Evolutionary conservation across 1,140 invertebrate species (phyloP).

Genomic region (Lasaia peninsularis): DNA sequence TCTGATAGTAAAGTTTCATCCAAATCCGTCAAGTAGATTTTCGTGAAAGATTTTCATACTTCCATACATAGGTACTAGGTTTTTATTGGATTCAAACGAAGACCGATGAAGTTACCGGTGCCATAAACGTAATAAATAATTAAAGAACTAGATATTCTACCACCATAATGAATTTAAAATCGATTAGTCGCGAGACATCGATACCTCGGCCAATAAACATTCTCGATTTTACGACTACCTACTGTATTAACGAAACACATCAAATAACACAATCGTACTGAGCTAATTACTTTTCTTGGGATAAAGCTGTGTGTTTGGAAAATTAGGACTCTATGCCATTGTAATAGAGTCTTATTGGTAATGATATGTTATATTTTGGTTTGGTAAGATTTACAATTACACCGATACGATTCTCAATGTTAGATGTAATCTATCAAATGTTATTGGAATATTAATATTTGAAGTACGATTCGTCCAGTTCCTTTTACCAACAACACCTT

Average conservation of each 20-base stretch:
- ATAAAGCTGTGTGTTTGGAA: neutral
- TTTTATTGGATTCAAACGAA: neutral
- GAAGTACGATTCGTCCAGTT: too few relatives aligned
- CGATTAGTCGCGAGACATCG: slow-evolving; percentile 29
- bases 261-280: slow-evolving; percentile 21
- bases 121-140: slow-evolving; percentile 6
- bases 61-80: neutral
- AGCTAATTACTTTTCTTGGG: slow-evolving; percentile 30
- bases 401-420: slow-evolving; percentile 14
- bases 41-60: too few relatives aligned
- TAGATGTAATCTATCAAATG: too few relatives aligned
- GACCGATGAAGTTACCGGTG: neutral
- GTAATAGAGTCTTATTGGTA: neutral
- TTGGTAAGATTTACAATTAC: slow-evolving; percentile 7
- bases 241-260: slow-evolving; percentile 30
- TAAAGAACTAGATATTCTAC: slow-evolving; percentile 2
- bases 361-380: neutral
- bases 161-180: slow-evolving; percentile 31
- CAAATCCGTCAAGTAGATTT: too few relatives aligned
- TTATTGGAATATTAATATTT: too few relatives aligned
- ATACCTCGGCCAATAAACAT: slow-evolving; percentile 24
- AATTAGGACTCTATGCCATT: neutral
- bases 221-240: slow-evolving; percentile 25
- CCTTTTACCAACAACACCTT: too few relatives aligned
- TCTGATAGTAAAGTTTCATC: too few relatives aligned